phyloP scores from a whole-genome alignment of 2,113 vertebrate species.

The Scatophagus argus region DNA sequence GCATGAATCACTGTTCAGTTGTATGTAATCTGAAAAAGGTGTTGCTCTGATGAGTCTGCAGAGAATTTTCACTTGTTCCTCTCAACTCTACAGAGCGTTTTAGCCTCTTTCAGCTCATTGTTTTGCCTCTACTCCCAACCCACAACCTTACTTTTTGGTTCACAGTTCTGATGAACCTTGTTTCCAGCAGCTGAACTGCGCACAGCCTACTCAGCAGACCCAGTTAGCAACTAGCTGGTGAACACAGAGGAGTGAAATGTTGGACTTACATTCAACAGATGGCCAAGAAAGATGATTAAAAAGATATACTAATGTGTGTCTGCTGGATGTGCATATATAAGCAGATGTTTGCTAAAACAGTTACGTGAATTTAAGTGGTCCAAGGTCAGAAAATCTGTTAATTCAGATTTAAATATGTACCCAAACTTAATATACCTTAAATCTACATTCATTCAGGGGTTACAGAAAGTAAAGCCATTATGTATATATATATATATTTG shows the following conservation, averaged over 20 bases:
- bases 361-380: background rate
- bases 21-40: background rate
- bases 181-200: slow-evolving; percentile 8
- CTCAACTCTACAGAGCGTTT: background rate
- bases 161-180: background rate
- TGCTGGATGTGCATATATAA: background rate
- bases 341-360: background rate
- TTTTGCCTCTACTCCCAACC: background rate
- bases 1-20: background rate
- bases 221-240: background rate
- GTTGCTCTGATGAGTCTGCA: background rate
- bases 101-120: background rate
- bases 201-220: background rate
- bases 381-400: background rate
- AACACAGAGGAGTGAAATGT: background rate
- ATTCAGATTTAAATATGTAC: background rate
- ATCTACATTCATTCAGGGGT: too few relatives aligned
- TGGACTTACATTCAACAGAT: background rate
- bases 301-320: background rate
- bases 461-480: too few relatives aligned
- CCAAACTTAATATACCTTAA: too few relatives aligned
- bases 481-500: background rate
- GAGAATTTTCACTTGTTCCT: background rate
- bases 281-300: background rate
- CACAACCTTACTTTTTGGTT: background rate